Evolutionary conservation across 2,113 vertebrate genomes (phyloP), one percentile per base, ranked within the genome.

Genomic region (Callionymus lyra): DNA sequence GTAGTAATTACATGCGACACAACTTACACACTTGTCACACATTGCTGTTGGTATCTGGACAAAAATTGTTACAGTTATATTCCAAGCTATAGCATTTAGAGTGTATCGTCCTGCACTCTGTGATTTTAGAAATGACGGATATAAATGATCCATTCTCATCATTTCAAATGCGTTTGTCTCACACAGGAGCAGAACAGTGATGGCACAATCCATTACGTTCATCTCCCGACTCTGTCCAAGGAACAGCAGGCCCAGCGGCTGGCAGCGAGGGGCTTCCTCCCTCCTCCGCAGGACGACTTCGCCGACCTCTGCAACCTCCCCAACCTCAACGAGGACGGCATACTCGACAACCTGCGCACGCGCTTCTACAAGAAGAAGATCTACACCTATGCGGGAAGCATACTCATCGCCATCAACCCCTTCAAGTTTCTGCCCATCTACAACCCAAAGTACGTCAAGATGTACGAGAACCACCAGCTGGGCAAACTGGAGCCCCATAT

Each of bases 391-490:
- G 94, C 92, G 0, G 93, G 95, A 19, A 98, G 93, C 56, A 99
- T 99, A 68, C 87, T 99, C 12, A 89, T 99, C 6, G 95, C 95
- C 11, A 84, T 99, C 66, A 99, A 99, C 72, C 95, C 95, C 56
- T 99, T 99, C 63, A 93, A 91, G 74, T 99, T 99, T 68, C 79
- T 99, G 58, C 93, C 95, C 63, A 98, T 99, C 73, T 99, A 99
- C 79, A 99, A 99, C 70, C 95, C 95, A 6, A 98, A 98, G 62
- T 99, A 98, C 0, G 93, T 99, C 68, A 97, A 97, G 84, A 90
- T 95, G 86, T 99, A 99, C 2, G 92, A 97, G 79, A 97, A 92
- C 72, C 95, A 97, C 82, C 91, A 94, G 65, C 87, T 99, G 41
- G 95, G 95, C 12, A 93, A 93, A 80, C 37, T 98, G 78, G 93